Percentiles rank a stretch among this genome's conserved stretches.
Conservation (phyloP, 1,140 invertebrate species). For the Pemphigus obesinymphae region DNA sequence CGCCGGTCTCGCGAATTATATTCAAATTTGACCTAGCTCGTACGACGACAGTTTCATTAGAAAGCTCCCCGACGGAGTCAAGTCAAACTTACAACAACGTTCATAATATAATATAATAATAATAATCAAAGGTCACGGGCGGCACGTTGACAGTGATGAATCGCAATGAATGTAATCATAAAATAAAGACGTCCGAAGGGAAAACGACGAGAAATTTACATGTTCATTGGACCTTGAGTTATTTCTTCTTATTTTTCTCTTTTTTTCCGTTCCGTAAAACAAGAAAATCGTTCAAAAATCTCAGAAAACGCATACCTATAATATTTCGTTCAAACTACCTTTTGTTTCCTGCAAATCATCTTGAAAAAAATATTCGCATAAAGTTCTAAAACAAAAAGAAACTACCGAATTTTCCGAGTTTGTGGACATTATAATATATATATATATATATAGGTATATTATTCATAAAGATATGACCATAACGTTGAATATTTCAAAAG, state of each 20-base stretch:
- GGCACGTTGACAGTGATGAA: conserved; percentile 6
- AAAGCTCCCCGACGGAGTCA: not conserved
- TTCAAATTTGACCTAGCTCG: conserved; percentile 33
- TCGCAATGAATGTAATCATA: not conserved
- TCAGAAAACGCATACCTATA: not conserved
- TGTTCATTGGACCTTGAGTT: not conserved
- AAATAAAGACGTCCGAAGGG: not conserved
- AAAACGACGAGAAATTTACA: not conserved
- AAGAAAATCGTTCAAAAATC: not conserved
- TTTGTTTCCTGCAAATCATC: not conserved
- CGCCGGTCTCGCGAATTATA: conserved; percentile 17
- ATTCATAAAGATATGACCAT: not conserved
- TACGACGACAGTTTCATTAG: conserved; percentile 28
- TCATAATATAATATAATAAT: not conserved
- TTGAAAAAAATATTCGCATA: no score
- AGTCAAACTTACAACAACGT: not conserved
- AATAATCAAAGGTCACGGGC: not conserved
- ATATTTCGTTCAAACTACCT: not conserved
- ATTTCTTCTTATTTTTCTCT: no score
- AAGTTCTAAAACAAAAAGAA: not conserved
- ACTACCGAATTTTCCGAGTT: not conserved
- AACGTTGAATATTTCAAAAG: not conserved
- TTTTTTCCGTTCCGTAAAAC: no score
- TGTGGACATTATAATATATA: not conserved
- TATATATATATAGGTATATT: not conserved